A percentile compares a stretch with the other conserved stretches of the same genome.
These are phyloP conservation scores for Drosophila obscura DNA, from an alignment of 1,140 invertebrate genomes.

Conservation along the genomic window DNA sequence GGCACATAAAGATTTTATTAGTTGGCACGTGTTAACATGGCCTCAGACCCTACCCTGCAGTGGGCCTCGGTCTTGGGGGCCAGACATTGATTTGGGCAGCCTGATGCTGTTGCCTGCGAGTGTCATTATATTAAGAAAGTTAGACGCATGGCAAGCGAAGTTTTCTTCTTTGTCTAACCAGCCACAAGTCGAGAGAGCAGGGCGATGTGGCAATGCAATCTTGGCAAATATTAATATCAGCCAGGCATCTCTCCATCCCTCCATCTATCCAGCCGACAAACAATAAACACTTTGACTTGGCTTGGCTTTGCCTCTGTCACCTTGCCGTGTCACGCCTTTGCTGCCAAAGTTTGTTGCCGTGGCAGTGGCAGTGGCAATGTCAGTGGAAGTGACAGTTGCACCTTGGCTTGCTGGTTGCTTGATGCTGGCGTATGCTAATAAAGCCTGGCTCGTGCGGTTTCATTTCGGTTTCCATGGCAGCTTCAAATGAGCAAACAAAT, in stretches of 20 bases:
- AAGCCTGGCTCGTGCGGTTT: conserved; percentile 56
- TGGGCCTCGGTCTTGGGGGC: conserved; percentile 26
- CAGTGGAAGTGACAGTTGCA: conserved; percentile 12
- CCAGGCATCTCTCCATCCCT: neutral
- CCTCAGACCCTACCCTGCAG: conserved; percentile 21
- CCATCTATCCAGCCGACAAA: conserved; percentile 15
- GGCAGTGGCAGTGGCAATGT: neutral
- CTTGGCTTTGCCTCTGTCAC: conserved; percentile 14
- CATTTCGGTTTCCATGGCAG: conserved; percentile 56
- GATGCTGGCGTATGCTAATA: conserved; percentile 48
- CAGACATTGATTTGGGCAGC: conserved; percentile 43
- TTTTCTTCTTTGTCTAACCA: conserved; percentile 5
- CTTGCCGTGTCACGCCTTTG: conserved; percentile 5
- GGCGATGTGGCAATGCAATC: conserved; percentile 25
- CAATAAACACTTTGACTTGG: conserved; percentile 52
- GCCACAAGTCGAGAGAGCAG: conserved; percentile 32
- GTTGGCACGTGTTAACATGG: conserved; percentile 70
- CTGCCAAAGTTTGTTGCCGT: conserved; percentile 33
- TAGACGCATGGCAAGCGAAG: conserved; percentile 7
- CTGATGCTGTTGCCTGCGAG: conserved; percentile 17
- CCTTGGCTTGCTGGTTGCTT: too few relatives aligned
- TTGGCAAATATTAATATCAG: conserved; percentile 61
- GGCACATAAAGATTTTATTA: conserved; percentile 76
- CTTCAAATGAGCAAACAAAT: conserved; percentile 68
- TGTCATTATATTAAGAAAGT: conserved; percentile 59